Conservation (phyloP, 2,888 invertebrate species). For the Chironomus tentans region DNA sequence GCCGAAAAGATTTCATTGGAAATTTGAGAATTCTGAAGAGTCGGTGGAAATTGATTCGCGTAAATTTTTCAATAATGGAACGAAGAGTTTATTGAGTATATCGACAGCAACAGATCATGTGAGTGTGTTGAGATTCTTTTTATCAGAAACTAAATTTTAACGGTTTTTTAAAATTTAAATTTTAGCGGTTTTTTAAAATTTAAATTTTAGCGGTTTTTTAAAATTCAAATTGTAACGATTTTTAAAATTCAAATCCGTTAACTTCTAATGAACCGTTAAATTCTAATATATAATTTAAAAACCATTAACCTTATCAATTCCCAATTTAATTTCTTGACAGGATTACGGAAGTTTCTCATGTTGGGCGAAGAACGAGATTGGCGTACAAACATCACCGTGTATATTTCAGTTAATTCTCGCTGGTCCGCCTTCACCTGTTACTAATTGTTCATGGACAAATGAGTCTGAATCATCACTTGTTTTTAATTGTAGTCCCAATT, state of each 20-base stretch:
- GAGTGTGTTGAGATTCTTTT: not conserved
- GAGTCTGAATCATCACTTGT: conserved; percentile 26
- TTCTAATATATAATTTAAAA: no score
- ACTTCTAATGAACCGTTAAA: no score
- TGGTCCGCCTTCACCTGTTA: conserved; percentile 28
- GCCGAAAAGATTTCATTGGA: conserved; percentile 38
- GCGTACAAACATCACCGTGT: conserved; percentile 64
- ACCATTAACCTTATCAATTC: no score
- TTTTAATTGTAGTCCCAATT: conserved; percentile 26
- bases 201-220: not conserved
- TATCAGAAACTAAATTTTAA: not conserved
- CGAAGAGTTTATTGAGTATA: conserved; percentile 28
- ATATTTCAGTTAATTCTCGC: conserved; percentile 75
- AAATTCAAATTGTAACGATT: not conserved
- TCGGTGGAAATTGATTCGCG: conserved; percentile 20
- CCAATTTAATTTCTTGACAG: conserved; percentile 35
- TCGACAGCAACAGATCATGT: conserved; percentile 48
- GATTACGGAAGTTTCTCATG: conserved; percentile 77
- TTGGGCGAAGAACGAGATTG: conserved; percentile 67
- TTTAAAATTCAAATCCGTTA: not conserved
- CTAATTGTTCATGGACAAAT: conserved; percentile 28
- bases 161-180: not conserved
- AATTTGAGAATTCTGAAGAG: conserved; percentile 28
- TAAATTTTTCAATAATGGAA: conserved; percentile 26
- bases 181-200: not conserved